Evolutionary conservation across 2,797 vertebrate species (phyloP).

Genomic region (Notamacropus eugenii): DNA sequence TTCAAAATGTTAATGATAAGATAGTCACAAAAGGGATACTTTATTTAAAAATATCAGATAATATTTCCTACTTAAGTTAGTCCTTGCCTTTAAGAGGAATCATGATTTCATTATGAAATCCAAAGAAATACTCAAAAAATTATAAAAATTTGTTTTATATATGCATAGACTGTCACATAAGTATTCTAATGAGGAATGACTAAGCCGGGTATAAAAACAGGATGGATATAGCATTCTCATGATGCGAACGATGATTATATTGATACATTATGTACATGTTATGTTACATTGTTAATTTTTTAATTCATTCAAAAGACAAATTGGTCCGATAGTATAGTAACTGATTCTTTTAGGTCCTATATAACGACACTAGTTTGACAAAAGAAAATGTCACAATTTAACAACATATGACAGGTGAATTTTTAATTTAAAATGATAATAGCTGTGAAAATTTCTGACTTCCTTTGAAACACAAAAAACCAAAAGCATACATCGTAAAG

Average conservation of each 20-base stretch:
- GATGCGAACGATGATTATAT: not conserved
- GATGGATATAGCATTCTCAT: constrained; percentile 4
- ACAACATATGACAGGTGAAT: not conserved
- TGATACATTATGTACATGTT: not conserved
- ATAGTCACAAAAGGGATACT: constrained; percentile 52
- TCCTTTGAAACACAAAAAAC: not conserved
- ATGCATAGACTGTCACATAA: not conserved
- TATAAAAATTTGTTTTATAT: not conserved
- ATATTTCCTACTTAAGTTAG: not conserved
- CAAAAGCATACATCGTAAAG: not conserved
- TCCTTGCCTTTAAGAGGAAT: constrained; percentile 61
- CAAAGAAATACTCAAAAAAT: constrained; percentile 27
- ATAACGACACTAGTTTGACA: not conserved
- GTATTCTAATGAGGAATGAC: constrained; percentile 49
- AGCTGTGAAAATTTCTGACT: constrained; percentile 5
- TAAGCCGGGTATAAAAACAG: not conserved
- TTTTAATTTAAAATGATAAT: not conserved
- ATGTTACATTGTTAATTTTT: constrained; percentile 35
- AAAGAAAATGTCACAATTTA: not conserved
- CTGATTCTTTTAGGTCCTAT: not conserved
- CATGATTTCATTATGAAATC: constrained; percentile 19
- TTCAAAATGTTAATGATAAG: constrained; percentile 62
- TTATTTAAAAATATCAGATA: constrained; percentile 56
- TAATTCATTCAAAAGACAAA: constrained; percentile 14
- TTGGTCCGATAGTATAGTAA: not conserved